phyloP scores from a whole-genome alignment of 2,113 vertebrate genomes.

The Ceratotherium simum region DNA sequence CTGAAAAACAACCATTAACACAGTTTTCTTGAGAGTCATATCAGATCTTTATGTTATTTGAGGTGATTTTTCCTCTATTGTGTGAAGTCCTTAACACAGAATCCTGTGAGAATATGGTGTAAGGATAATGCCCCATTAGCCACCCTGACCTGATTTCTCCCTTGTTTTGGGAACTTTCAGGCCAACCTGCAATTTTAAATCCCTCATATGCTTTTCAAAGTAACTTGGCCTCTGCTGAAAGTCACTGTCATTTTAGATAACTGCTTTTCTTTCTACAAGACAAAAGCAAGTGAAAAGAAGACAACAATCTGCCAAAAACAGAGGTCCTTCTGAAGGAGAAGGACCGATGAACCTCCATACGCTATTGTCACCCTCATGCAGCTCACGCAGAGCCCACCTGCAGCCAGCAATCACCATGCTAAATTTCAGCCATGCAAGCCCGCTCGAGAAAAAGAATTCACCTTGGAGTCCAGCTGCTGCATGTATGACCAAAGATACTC shows the following conservation, averaged over 20 bases:
- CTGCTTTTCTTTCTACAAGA: constrained; percentile 58
- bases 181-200: background rate
- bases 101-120: background rate
- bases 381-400: constrained; percentile 25
- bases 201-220: constrained; percentile 46
- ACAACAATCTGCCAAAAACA: background rate
- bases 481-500: constrained; percentile 98
- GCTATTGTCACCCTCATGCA: constrained; percentile 55
- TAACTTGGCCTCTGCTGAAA: constrained; percentile 67
- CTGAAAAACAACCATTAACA: background rate
- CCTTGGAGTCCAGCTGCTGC: constrained; percentile 96
- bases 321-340: constrained; percentile 64
- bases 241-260: constrained; percentile 60
- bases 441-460: constrained; percentile 84
- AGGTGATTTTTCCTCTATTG: background rate
- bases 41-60: background rate
- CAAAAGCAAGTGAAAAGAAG: constrained; percentile 46
- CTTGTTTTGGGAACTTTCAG: background rate
- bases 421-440: constrained; percentile 72
- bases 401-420: constrained; percentile 38
- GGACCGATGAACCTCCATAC: constrained; percentile 51
- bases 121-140: background rate
- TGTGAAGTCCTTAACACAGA: background rate
- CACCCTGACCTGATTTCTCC: background rate
- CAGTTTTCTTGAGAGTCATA: background rate